Conservation (phyloP, 2,888 invertebrate species). For the Chirona hameri region DNA sequence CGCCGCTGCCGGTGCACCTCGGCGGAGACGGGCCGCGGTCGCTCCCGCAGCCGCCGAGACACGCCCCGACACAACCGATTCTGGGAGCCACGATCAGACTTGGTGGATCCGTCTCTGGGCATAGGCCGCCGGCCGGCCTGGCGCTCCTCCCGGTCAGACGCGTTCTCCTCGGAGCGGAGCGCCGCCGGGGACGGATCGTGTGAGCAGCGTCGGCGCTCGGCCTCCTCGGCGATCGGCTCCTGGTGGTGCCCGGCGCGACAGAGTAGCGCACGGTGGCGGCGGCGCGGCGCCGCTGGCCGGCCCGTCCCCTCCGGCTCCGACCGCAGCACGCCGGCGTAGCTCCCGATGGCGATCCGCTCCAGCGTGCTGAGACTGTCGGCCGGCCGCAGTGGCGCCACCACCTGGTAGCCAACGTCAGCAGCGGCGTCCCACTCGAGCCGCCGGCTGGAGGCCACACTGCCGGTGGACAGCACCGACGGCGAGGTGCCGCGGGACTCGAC, state of each 20-base stretch:
- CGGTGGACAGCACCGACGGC: constrained; percentile 61
- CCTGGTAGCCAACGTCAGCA: constrained; percentile 73
- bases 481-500: constrained; percentile 36
- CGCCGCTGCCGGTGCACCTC: constrained; percentile 87
- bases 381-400: constrained; percentile 66
- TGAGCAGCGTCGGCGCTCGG: not conserved
- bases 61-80: constrained; percentile 57
- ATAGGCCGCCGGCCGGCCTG: not conserved
- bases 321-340: constrained; percentile 47
- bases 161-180: not conserved
- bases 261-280: not conserved
- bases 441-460: constrained; percentile 67
- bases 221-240: constrained; percentile 12
- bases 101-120: not conserved
- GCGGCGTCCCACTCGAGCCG: constrained; percentile 84
- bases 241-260: not conserved
- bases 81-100: not conserved
- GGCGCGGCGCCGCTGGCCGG: constrained; percentile 1
- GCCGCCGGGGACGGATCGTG: not conserved
- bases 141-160: not conserved
- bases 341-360: constrained; percentile 59
- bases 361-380: constrained; percentile 67
- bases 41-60: constrained; percentile 84
- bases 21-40: constrained; percentile 97
- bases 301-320: constrained; percentile 51